These are phyloP conservation scores for Drosophila murphyi DNA, from an alignment of 1,140 invertebrate species.

Conservation along the genomic window DNA sequence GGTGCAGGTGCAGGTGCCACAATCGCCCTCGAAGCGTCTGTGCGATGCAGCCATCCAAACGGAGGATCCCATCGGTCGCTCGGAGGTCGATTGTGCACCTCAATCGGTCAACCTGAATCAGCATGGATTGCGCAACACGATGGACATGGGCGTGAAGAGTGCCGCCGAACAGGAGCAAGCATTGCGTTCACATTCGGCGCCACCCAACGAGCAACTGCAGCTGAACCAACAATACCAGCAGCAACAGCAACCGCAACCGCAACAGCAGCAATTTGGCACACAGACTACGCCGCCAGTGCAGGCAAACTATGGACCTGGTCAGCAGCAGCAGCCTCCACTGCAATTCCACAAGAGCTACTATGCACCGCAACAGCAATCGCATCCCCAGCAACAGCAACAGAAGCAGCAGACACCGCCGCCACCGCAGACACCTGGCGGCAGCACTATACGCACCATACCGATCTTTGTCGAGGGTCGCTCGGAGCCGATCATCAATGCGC, in stretches of 20 bases:
- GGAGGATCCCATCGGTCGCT: slow-evolving; percentile 49
- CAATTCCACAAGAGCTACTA: slow-evolving; percentile 69
- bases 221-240: slow-evolving; percentile 85
- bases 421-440: slow-evolving; percentile 74
- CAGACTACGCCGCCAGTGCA: slow-evolving; percentile 73
- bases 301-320: slow-evolving; percentile 18
- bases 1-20: slow-evolving; percentile 75
- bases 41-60: slow-evolving; percentile 86
- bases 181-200: slow-evolving; percentile 85
- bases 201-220: slow-evolving; percentile 77
- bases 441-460: slow-evolving; percentile 91
- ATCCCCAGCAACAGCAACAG: slow-evolving; percentile 76
- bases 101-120: slow-evolving; percentile 86
- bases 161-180: slow-evolving; percentile 86
- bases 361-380: slow-evolving; percentile 72
- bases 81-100: slow-evolving; percentile 72
- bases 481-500: slow-evolving; percentile 89
- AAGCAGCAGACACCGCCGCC: slow-evolving; percentile 77
- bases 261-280: slow-evolving; percentile 65
- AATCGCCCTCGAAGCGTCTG: slow-evolving; percentile 69
- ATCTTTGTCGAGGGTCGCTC: slow-evolving; percentile 94
- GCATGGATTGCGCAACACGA: slow-evolving; percentile 90
- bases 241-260: slow-evolving; percentile 52
- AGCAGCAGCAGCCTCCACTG: slow-evolving; percentile 39
- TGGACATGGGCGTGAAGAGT: slow-evolving; percentile 90